These are phyloP conservation scores for Eublepharis macularius DNA, from an alignment of 2,113 vertebrate genomes.

Conservation along the genomic window DNA sequence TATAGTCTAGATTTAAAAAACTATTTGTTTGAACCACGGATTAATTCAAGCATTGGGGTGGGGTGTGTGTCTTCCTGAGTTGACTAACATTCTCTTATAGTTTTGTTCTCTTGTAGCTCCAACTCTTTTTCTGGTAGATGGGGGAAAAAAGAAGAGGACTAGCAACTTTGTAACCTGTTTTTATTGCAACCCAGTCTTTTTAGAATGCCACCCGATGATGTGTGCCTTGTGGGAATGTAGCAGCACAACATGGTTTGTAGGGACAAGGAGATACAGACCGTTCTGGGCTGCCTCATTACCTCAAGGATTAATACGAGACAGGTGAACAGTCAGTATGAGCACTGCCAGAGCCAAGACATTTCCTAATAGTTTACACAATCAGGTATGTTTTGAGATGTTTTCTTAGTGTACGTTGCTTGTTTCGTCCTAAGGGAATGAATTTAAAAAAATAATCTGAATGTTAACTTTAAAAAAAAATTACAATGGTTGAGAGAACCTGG, in stretches of 20 bases:
- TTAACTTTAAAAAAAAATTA: not conserved
- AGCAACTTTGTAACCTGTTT: conserved; percentile 21
- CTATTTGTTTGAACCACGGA: conserved; percentile 19
- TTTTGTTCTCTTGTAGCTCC: conserved; percentile 55
- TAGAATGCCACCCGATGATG: conserved; percentile 56
- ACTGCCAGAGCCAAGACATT: conserved; percentile 55
- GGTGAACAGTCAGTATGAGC: conserved; percentile 55
- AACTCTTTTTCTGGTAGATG: conserved; percentile 36
- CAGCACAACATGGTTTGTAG: conserved; percentile 86
- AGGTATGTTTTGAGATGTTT: conserved; percentile 50
- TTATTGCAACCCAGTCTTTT: not conserved
- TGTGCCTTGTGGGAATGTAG: conserved; percentile 75
- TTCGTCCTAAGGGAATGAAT: not conserved
- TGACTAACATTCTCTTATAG: conserved; percentile 15
- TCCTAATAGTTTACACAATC: conserved; percentile 38
- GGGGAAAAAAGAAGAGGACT: conserved; percentile 4
- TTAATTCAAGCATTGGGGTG: not conserved
- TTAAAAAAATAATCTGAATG: not conserved
- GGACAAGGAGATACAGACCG: conserved; percentile 83
- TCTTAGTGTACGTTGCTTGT: conserved; percentile 7
- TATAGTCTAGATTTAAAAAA: not conserved
- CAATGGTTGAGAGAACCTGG: not conserved
- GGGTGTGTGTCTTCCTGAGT: too few species aligned
- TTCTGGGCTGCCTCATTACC: conserved; percentile 81
- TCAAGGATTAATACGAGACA: conserved; percentile 67